These are phyloP conservation scores for Gasterosteus aculeatus DNA, from an alignment of 2,113 vertebrate genomes.

Conservation along the genomic window DNA sequence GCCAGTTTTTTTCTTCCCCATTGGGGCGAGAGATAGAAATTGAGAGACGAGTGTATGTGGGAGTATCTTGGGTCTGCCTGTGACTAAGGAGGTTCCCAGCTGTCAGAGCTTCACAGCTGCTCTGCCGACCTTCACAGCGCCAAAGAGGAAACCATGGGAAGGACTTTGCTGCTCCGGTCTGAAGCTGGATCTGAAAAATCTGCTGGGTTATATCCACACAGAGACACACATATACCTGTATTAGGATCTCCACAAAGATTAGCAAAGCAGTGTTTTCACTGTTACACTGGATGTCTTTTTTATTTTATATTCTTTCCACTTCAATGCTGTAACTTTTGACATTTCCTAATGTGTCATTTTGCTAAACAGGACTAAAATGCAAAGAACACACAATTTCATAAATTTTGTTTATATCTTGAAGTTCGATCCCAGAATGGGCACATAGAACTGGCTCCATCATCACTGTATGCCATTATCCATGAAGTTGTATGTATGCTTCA, in stretches of 20 bases:
- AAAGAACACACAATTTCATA: background rate
- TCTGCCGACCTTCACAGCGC: conserved; percentile 52
- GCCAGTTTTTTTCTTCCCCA: conserved; percentile 39
- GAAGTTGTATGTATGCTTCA: background rate
- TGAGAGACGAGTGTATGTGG: conserved; percentile 9
- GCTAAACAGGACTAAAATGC: background rate
- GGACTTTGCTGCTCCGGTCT: conserved; percentile 39
- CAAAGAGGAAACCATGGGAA: conserved; percentile 60
- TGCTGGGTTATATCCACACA: too few species aligned
- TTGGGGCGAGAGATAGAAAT: conserved; percentile 40
- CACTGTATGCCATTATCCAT: background rate
- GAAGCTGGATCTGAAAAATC: conserved; percentile 7
- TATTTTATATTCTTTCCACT: background rate
- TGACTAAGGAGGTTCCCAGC: conserved; percentile 74
- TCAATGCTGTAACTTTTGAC: background rate
- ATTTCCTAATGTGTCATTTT: background rate
- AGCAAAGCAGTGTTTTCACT: background rate
- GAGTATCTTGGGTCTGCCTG: conserved; percentile 76
- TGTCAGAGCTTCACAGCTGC: conserved; percentile 75
- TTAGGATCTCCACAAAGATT: background rate
- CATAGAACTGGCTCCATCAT: background rate
- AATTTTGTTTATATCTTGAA: background rate
- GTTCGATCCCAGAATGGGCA: background rate
- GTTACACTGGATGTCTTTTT: too few species aligned
- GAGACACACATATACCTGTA: background rate